Conservation (phyloP, 35 echinoderm and acorn worm species). For the Patiria miniata region DNA sequence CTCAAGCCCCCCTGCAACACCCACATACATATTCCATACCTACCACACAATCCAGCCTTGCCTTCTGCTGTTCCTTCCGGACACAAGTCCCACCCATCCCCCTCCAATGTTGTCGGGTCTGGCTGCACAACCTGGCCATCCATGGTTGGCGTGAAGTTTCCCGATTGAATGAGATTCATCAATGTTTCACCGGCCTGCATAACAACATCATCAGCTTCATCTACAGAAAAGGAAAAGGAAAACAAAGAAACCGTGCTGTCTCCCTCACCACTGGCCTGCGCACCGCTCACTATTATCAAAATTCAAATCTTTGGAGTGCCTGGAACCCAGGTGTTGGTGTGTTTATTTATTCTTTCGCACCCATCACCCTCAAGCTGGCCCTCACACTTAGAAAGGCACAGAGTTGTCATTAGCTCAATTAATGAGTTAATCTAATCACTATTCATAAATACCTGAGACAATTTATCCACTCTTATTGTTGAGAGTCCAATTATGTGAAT, state of each 20-base stretch:
- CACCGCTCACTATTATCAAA: neutral
- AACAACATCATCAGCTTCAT: no score
- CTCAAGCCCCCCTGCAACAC: no score
- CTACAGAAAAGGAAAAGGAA: no score
- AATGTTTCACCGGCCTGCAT: neutral
- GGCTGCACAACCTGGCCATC: neutral
- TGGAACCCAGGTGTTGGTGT: no score
- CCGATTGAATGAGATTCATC: neutral
- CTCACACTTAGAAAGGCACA: neutral
- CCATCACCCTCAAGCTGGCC: neutral
- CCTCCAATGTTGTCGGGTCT: neutral
- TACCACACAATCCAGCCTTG: neutral
- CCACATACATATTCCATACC: neutral
- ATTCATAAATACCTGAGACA: no score
- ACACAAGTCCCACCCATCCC: neutral
- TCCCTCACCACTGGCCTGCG: neutral
- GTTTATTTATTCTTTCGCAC: neutral
- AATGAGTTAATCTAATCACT: neutral
- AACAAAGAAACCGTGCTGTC: no score
- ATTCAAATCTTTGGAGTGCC: no score
- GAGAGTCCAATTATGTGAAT: no score
- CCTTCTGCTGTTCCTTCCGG: neutral
- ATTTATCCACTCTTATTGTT: no score
- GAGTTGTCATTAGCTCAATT: neutral
- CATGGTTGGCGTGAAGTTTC: neutral